phyloP scores from a whole-genome alignment of 2,888 invertebrate species.

The Boloria selene region DNA sequence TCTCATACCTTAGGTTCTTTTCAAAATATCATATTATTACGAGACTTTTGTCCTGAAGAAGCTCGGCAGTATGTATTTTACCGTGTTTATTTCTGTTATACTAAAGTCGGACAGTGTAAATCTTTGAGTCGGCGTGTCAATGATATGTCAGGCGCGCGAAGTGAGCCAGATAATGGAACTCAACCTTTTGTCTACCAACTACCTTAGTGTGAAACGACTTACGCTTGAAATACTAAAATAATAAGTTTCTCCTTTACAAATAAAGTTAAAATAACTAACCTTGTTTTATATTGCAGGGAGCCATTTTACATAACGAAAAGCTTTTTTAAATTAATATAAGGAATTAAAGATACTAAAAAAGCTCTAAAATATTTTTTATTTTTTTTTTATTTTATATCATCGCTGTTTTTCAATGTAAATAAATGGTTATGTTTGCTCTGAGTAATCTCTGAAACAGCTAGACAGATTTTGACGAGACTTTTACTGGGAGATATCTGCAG shows the following conservation, averaged over 20 bases:
- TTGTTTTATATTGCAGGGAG: slow-evolving; percentile 50
- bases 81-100: slow-evolving; percentile 49
- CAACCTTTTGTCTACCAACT: slow-evolving; percentile 59
- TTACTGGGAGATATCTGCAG: too few species aligned
- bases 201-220: slow-evolving; percentile 46
- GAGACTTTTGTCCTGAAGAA: slow-evolving; percentile 23
- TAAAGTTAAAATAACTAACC: slow-evolving; percentile 57
- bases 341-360: not conserved
- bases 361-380: not conserved
- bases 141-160: slow-evolving; percentile 57
- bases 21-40: slow-evolving; percentile 26
- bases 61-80: slow-evolving; percentile 34
- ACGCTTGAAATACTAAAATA: slow-evolving; percentile 53
- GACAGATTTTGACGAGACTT: too few species aligned
- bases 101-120: slow-evolving; percentile 48
- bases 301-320: slow-evolving; percentile 44
- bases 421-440: too few species aligned
- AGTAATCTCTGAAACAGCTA: too few species aligned
- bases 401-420: too few species aligned
- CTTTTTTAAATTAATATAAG: slow-evolving; percentile 20
- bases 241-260: slow-evolving; percentile 58
- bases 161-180: slow-evolving; percentile 57
- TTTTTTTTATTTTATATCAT: too few species aligned
- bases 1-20: slow-evolving; percentile 1
- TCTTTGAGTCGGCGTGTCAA: slow-evolving; percentile 57